Evolutionary conservation across 2,888 invertebrate genomes (phyloP), one percentile per base, ranked within the genome.

Genomic region (Hyalella azteca): DNA sequence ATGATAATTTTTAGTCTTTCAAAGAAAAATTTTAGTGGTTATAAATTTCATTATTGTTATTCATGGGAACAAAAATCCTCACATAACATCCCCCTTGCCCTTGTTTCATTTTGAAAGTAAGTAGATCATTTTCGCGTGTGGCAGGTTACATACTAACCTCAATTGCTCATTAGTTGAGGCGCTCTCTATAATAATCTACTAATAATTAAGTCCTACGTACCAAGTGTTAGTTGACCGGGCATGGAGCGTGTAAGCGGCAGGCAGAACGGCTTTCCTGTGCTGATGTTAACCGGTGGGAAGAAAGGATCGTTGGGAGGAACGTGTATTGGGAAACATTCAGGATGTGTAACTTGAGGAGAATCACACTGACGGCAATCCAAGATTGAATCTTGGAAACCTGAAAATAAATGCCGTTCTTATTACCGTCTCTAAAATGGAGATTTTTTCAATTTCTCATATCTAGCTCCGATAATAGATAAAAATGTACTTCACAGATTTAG

Each of bases 281-380:
- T 86, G 78, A 86, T 86, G 82, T 89, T 88, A 19, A 86, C 85
- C 2, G 87, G 86, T n/a, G 90, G 90, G 86, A 90, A 91, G 86
- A 88, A 88, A 0, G 90, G 89, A 86, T 91, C 91, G 59, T 88
- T 87, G 40, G 87, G 86, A 0, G 90, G 90, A 26, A 91, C 88
- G 1, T 87, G 87, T 78, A 91, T 90, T 0, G 91, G 91, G 85
- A 89, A 88, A 85, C 91, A 91, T 84, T 90, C 90, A 0, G 89
- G 89, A 83, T 90, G 90, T 9, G 90, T 88, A 0, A 88, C 88
- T 13, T 86, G 86, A 32, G 87, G 86, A 0, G 90, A 89, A 85
- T 90, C 89, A 85, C 91, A 91, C 0, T 88, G 87, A 78, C 87
- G 87, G 83, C 90, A 90, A 84, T 89, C 88, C 77, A 90, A 85